A percentile compares a stretch with the other conserved stretches of the same genome.
phyloP scores from a whole-genome alignment of 2,888 invertebrate species.

The Sarcophaga caerulescens region DNA sequence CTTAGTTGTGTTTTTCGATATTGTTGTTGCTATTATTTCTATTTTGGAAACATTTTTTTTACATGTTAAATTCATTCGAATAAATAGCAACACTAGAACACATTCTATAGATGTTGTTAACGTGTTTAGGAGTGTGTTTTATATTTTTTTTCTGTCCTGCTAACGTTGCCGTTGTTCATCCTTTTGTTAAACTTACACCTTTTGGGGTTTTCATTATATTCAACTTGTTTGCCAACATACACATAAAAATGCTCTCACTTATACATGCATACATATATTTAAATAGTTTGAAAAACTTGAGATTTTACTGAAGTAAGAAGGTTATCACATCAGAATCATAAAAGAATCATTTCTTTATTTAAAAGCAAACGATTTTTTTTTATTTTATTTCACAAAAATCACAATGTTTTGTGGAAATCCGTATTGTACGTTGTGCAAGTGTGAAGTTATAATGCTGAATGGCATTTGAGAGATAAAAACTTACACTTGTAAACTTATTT shows the following conservation, averaged over 20 bases:
- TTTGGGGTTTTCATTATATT: conserved; percentile 46
- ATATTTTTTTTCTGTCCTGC: neutral
- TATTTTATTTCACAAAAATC: too few relatives aligned
- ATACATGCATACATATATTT: conserved; percentile 3
- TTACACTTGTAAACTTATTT: too few relatives aligned
- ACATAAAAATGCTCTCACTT: too few relatives aligned
- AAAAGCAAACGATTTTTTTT: too few relatives aligned
- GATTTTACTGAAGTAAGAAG: conserved; percentile 9
- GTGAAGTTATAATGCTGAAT: too few relatives aligned
- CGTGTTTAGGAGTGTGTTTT: neutral
- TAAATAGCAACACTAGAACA: conserved; percentile 18
- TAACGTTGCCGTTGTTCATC: conserved; percentile 11
- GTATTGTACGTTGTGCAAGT: too few relatives aligned
- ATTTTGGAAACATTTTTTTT: neutral
- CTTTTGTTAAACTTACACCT: conserved; percentile 52
- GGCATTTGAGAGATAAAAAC: too few relatives aligned
- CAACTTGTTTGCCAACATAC: neutral
- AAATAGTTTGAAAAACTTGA: conserved; percentile 30
- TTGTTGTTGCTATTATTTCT: neutral
- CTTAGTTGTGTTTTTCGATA: too few relatives aligned
- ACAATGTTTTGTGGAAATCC: too few relatives aligned
- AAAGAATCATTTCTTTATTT: neutral
- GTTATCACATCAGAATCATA: neutral
- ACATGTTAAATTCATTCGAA: conserved; percentile 28
- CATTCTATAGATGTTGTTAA: neutral